Percentiles rank a stretch among this genome's conserved stretches.
These are phyloP conservation scores for Griposia aprilina DNA, from an alignment of 2,888 invertebrate genomes.

Conservation along the genomic window DNA sequence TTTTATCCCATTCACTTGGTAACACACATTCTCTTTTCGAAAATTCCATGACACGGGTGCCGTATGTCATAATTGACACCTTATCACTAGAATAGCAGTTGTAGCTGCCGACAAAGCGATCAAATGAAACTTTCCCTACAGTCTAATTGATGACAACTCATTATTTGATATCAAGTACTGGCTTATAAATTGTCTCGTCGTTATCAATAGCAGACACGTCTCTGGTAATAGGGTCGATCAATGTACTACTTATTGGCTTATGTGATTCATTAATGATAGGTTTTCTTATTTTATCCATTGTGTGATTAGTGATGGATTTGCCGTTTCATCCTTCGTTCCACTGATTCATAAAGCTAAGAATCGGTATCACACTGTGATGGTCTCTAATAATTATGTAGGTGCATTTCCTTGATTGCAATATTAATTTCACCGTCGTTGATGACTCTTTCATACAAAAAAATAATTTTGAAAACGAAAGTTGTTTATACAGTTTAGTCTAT, in stretches of 20 bases:
- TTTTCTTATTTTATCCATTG: slow-evolving; percentile 5
- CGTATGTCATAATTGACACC: slow-evolving; percentile 11
- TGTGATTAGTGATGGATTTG: not conserved
- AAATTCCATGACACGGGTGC: slow-evolving; percentile 1
- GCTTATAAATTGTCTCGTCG: slow-evolving; percentile 55
- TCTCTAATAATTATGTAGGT: not conserved
- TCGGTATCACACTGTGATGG: not conserved
- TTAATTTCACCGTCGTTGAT: not conserved
- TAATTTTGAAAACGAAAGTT: not conserved
- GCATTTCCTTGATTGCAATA: not conserved
- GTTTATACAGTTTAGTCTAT: not conserved
- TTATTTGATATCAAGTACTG: slow-evolving; percentile 40
- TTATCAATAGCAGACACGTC: slow-evolving; percentile 64
- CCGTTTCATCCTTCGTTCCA: not conserved
- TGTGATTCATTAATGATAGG: slow-evolving; percentile 20
- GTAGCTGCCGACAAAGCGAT: slow-evolving; percentile 39
- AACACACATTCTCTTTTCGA: not conserved
- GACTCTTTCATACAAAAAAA: not conserved
- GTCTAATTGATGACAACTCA: slow-evolving; percentile 34
- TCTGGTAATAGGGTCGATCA: slow-evolving; percentile 60
- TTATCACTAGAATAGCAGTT: slow-evolving; percentile 27
- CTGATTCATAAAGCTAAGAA: not conserved
- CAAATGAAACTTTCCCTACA: slow-evolving; percentile 38
- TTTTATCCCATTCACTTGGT: not conserved
- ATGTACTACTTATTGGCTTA: slow-evolving; percentile 42